Evolutionary conservation across 2,888 invertebrate genomes (phyloP), one percentile per base, ranked within the genome.

Genomic region (Lasioglossum marginatum): DNA sequence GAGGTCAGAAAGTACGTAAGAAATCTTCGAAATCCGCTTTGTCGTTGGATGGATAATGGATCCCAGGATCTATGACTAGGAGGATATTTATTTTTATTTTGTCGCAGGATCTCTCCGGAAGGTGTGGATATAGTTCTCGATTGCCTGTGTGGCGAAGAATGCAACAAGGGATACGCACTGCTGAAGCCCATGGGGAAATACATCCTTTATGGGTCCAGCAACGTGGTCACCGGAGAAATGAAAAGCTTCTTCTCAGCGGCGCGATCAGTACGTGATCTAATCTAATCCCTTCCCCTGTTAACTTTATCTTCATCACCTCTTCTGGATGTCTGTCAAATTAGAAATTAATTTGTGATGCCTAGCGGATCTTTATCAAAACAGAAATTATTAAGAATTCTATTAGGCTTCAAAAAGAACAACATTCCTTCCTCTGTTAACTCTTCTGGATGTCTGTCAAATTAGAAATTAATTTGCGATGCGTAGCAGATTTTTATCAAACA

Each of bases 211-310:
- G 98, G 98, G 92, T 97, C 98, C 89, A 97, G 98, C 86, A 98
- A 98, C 96, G 97, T 98, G 93, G 98, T 98, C 92, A 98, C 98
- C 92, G 98, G 98, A 88, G 98, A 98, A 96, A 98, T 98, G 23
- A 98, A 98, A 96, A 98, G 98, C 95, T 97, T 98, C 96, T 98
- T 98, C 96, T 98, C 98, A 94, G 97, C 98, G 92, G 98, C 98
- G 91, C 97, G 98, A 96, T 97, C 98, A 89, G 98, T 98, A 96
- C 97, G 88, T 85, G 71, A 66, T 72, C 45, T 45, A 43, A 70
- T 72, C 45, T 19, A 43, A 63, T 31, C 27, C 31, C 31, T 16
- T 16, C 0, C 3, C 16, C 14, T 31, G 6, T 31, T 31, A 2
- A 31, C 63, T 16, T 63, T 31, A 14, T 5, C 31, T 2, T 6